Evolutionary conservation across 2,797 vertebrate species (phyloP).

Genomic region (Chaunax sp.): DNA sequence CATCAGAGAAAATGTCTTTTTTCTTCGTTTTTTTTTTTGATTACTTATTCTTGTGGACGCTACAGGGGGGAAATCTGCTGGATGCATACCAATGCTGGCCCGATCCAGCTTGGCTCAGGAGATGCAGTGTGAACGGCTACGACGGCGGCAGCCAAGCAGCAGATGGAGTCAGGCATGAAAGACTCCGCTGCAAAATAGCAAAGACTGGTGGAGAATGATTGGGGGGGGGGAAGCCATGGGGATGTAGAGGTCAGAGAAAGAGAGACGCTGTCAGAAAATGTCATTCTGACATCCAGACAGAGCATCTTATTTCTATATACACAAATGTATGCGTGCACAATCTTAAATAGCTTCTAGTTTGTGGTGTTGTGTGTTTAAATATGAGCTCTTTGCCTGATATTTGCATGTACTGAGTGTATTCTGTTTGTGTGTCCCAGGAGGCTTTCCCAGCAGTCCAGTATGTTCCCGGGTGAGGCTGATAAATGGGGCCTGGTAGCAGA

Average conservation of each 20-base stretch:
- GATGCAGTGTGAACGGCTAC: constrained; percentile 32
- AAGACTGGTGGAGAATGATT: no score
- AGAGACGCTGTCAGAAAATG: constrained; percentile 17
- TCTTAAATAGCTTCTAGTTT: neutral
- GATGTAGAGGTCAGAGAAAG: constrained; percentile 27
- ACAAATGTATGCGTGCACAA: neutral
- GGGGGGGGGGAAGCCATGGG: neutral
- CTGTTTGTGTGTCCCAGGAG: constrained; percentile 37
- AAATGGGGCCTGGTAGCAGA: constrained; percentile 69
- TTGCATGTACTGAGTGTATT: constrained; percentile 16
- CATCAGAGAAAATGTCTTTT: constrained; percentile 20
- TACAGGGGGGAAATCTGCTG: constrained; percentile 36
- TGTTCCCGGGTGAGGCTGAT: constrained; percentile 71
- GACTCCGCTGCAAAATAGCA: constrained; percentile 50
- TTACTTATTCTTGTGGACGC: constrained; percentile 13
- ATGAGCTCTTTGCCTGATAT: constrained; percentile 16
- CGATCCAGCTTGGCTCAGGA: constrained; percentile 32
- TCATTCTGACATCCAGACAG: neutral
- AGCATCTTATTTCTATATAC: neutral
- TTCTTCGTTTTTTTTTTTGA: neutral
- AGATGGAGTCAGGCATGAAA: constrained; percentile 67
- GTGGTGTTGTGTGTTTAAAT: neutral
- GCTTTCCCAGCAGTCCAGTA: constrained; percentile 55
- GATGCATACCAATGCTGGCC: constrained; percentile 33
- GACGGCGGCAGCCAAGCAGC: constrained; percentile 43